A percentile compares a stretch with the other conserved stretches of the same genome.
phyloP scores from a whole-genome alignment of 2,888 invertebrate species.

The Cheilosia vulpina region DNA sequence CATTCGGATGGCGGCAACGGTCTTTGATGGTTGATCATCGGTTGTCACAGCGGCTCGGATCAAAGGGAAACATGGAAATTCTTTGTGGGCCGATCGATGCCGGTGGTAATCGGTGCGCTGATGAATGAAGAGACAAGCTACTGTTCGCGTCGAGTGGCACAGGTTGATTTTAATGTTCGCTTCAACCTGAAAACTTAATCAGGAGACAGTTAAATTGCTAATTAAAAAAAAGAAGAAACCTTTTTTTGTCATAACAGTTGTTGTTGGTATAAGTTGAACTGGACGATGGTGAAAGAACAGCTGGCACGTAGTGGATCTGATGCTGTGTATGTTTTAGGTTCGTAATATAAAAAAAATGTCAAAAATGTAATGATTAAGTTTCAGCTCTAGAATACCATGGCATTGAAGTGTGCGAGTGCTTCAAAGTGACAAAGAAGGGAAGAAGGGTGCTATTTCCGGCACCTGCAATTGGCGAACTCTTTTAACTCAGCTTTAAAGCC shows the following conservation, averaged over 20 bases:
- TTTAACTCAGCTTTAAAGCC: no score
- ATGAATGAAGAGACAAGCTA: conserved; percentile 60
- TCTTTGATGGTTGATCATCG: conserved; percentile 49
- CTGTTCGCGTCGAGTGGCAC: conserved; percentile 37
- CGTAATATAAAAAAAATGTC: no score
- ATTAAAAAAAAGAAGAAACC: conserved; percentile 18
- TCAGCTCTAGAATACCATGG: no score
- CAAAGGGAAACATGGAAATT: conserved; percentile 48
- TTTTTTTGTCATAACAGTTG: not conserved
- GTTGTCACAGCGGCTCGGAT: conserved; percentile 46
- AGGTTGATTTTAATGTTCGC: conserved; percentile 45
- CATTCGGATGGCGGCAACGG: conserved; percentile 26
- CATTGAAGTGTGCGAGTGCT: no score
- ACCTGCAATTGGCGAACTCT: no score
- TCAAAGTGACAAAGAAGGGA: no score
- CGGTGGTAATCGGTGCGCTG: conserved; percentile 61
- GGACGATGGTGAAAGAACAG: not conserved
- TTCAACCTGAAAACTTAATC: conserved; percentile 61
- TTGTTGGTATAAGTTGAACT: not conserved
- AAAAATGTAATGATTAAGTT: no score
- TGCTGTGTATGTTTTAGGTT: not conserved
- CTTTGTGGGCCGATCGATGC: conserved; percentile 59
- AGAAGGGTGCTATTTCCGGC: no score
- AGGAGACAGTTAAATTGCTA: conserved; percentile 62
- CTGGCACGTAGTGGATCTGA: not conserved